Base-by-base conservation (phyloP, 2,888 invertebrate species). In the Ormia ochracea region DNA sequence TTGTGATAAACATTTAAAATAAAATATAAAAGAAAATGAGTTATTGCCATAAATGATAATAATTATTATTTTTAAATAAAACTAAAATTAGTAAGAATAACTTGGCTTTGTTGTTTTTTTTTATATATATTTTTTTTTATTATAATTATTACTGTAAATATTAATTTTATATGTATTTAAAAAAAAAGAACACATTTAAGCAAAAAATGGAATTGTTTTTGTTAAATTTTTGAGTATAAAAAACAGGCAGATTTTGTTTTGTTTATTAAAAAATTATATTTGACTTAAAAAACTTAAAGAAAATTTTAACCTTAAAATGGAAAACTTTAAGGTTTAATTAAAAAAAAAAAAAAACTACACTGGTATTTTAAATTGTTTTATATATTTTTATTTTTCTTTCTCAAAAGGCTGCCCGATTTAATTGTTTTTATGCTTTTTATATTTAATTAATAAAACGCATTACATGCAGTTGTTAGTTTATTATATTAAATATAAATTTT, bases 181-280 rank as follows among this genome's bases (percentile, higher is more conserved):
- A 79, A 70, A 78, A 83, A 78, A 83, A 84, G 83, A 84, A 84
- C 84, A 83, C 84, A 83, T 81, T 83, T 78, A 78, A 78, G 78
- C 78, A 75, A 74, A 81, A 70, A 66, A 74, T 81, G 77, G 81
- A 78, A 81, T 81, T 74, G 54, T 69, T 58, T 69, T 80, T 41
- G 28, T 65, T 74, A 66, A 66, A 66, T 66, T 10, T 14, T 58
- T 81, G 77, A 77, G 81, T 77, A 81, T 78, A 80, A 76, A 81
- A 52, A 78, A 66, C 59, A 66, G 73, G 74, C 81, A 78, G 78
- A 74, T 38, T 31, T 74, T n/a, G n/a, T n/a, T 38, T 54, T 26
- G 48, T 74, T 50, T 26, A 41, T 52, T 61, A 23, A 31, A 58
- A 41, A 23, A 59, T 9, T 19, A 68, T 48, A 56, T 38, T 58